Percentiles rank a stretch among this genome's conserved stretches.
phyloP scores from a whole-genome alignment of 1,140 invertebrate genomes.

The Procambarus virginalis region DNA sequence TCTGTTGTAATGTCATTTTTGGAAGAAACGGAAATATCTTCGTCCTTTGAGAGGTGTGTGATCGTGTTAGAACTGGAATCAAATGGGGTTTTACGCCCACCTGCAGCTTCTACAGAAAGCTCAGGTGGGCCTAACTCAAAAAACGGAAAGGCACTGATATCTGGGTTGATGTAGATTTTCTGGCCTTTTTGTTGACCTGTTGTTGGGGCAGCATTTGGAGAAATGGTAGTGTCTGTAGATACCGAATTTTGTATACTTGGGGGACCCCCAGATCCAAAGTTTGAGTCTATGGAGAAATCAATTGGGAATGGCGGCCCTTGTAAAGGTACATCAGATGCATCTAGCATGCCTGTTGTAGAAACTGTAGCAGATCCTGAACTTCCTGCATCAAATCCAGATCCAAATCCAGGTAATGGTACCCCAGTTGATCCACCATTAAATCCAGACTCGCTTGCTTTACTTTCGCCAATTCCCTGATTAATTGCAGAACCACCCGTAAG shows the following conservation, averaged over 20 bases:
- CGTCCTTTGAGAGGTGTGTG: background rate
- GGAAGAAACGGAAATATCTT: background rate
- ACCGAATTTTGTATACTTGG: background rate
- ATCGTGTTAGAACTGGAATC: background rate
- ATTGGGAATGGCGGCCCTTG: slow-evolving; percentile 22
- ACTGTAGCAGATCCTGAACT: background rate
- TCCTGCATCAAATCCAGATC: background rate
- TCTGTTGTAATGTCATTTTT: background rate
- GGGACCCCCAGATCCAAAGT: background rate
- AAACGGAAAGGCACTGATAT: slow-evolving; percentile 1
- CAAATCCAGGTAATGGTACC: background rate
- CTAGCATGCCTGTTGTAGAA: slow-evolving; percentile 1
- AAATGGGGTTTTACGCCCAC: slow-evolving; percentile 20
- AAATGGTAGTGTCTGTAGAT: background rate
- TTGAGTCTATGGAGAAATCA: background rate
- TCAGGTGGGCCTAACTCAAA: slow-evolving; percentile 55
- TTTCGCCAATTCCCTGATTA: background rate
- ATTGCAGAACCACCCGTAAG: background rate
- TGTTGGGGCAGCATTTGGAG: background rate
- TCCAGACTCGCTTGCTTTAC: background rate
- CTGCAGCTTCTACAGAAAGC: slow-evolving; percentile 17
- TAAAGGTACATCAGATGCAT: slow-evolving; percentile 23
- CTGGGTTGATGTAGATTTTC: background rate
- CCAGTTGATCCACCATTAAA: background rate
- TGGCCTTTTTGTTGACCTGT: background rate